Conservation (phyloP, 2,888 invertebrate genomes). For the Sarcophaga variegata region DNA sequence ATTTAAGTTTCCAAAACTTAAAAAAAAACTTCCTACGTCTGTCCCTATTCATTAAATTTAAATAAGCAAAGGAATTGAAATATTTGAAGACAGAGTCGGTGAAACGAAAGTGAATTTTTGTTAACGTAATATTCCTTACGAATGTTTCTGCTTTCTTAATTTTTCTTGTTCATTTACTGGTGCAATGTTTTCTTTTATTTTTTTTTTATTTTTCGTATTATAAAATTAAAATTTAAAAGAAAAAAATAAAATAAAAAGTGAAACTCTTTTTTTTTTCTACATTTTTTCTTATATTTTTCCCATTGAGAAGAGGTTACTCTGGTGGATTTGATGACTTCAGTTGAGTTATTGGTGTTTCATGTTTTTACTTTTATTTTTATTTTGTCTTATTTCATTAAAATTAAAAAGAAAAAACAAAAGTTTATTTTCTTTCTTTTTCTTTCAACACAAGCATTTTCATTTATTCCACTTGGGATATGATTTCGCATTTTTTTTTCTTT, state of each 20-base stretch:
- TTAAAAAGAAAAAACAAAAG: not conserved
- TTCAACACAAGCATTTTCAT: constrained; percentile 26
- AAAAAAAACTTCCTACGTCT: not conserved
- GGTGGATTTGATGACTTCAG: constrained; percentile 54
- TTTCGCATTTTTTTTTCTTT: constrained; percentile 48
- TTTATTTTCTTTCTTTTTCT: constrained; percentile 39
- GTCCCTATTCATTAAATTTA: not conserved
- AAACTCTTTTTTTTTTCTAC: constrained; percentile 46
- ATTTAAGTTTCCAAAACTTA: too few relatives aligned
- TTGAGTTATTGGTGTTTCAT: constrained; percentile 11
- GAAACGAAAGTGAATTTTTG: too few relatives aligned
- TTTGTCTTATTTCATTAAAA: constrained; percentile 39
- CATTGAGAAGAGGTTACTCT: constrained; percentile 26
- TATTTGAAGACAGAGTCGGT: not conserved
- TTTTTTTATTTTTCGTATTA: constrained; percentile 23
- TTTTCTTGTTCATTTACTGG: constrained; percentile 23
- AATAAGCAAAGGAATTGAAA: not conserved
- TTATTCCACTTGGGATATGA: constrained; percentile 12
- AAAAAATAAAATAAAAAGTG: constrained; percentile 54
- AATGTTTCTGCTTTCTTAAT: not conserved
- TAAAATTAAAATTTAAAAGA: not conserved
- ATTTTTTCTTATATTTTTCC: not conserved
- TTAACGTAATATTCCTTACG: too few relatives aligned
- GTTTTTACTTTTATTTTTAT: constrained; percentile 9
- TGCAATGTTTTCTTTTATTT: constrained; percentile 25